Percentiles rank a stretch among this genome's conserved stretches.
phyloP scores from a whole-genome alignment of 1,140 invertebrate species.

The Lanistes nyassanus region DNA sequence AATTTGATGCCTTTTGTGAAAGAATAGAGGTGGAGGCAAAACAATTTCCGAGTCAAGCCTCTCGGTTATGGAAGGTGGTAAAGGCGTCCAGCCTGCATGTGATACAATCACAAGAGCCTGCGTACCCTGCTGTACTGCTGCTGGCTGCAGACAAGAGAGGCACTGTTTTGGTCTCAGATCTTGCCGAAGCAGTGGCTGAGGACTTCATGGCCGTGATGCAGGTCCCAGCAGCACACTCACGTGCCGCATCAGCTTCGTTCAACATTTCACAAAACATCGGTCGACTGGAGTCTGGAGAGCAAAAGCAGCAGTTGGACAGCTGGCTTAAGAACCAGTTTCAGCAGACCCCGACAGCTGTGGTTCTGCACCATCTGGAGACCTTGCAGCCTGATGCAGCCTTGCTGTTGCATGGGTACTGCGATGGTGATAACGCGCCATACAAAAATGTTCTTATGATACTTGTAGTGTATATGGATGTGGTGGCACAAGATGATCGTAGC shows the following conservation, averaged over 20 bases:
- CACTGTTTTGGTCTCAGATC: not conserved
- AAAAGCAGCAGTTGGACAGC: slow-evolving; percentile 13
- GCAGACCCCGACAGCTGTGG: slow-evolving; percentile 34
- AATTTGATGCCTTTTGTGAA: not conserved
- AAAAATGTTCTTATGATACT: slow-evolving; percentile 50
- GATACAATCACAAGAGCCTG: slow-evolving; percentile 30
- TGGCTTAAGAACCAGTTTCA: slow-evolving; percentile 43
- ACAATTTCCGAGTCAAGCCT: slow-evolving; percentile 24
- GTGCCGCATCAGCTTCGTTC: slow-evolving; percentile 19
- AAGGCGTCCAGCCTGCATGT: slow-evolving; percentile 29
- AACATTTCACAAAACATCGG: slow-evolving; percentile 18
- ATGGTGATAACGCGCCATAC: slow-evolving; percentile 57
- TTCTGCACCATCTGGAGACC: slow-evolving; percentile 49
- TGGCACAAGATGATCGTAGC: not conserved
- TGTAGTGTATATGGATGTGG: slow-evolving; percentile 33
- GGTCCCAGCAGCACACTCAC: slow-evolving; percentile 29
- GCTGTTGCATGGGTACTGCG: slow-evolving; percentile 56
- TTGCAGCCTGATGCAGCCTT: slow-evolving; percentile 43
- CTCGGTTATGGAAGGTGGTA: slow-evolving; percentile 41
- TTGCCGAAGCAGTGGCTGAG: slow-evolving; percentile 17
- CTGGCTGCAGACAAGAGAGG: slow-evolving; percentile 31
- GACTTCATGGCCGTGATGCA: slow-evolving; percentile 18
- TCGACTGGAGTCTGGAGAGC: slow-evolving; percentile 14
- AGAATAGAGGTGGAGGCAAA: slow-evolving; percentile 13
- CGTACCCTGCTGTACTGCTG: slow-evolving; percentile 44